Conservation (phyloP, 2,113 vertebrate species). For the Passer domesticus region DNA sequence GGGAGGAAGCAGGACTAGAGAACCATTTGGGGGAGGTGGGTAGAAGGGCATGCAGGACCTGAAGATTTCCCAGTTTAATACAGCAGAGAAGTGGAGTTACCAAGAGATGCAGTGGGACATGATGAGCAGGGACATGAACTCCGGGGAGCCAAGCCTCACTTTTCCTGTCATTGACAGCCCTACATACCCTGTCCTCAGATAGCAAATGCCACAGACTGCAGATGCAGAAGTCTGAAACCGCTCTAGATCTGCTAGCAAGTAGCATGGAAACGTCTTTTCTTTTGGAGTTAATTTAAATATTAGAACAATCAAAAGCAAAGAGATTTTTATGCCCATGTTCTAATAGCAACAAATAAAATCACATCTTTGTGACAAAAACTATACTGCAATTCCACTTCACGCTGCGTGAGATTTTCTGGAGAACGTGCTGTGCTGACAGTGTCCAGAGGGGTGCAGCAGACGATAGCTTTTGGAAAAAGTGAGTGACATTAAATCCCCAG, state of each 20-base stretch:
- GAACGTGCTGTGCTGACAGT: not conserved
- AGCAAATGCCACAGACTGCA: not conserved
- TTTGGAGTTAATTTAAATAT: not conserved
- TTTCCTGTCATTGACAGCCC: not conserved
- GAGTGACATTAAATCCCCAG: not conserved
- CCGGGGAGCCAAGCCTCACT: fast-evolving
- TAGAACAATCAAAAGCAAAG: not conserved
- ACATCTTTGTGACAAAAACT: not conserved
- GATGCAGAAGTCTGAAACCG: not conserved
- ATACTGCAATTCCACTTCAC: not conserved
- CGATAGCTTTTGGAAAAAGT: not conserved
- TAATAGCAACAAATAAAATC: not conserved
- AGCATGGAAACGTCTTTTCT: not conserved
- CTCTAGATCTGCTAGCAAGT: not conserved
- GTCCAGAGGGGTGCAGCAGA: conserved; percentile 47
- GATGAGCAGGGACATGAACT: not conserved
- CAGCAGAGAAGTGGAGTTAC: not conserved
- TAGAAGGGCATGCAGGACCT: not conserved
- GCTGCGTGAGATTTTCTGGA: not conserved
- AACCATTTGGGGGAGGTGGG: not conserved
- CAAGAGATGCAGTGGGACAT: not conserved
- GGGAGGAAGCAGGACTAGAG: not conserved
- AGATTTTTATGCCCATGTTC: not conserved
- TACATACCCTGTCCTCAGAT: not conserved
- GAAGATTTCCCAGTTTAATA: not conserved